These are phyloP conservation scores for Microtus californicus DNA, from an alignment of 2,797 vertebrate species.

Conservation along the genomic window DNA sequence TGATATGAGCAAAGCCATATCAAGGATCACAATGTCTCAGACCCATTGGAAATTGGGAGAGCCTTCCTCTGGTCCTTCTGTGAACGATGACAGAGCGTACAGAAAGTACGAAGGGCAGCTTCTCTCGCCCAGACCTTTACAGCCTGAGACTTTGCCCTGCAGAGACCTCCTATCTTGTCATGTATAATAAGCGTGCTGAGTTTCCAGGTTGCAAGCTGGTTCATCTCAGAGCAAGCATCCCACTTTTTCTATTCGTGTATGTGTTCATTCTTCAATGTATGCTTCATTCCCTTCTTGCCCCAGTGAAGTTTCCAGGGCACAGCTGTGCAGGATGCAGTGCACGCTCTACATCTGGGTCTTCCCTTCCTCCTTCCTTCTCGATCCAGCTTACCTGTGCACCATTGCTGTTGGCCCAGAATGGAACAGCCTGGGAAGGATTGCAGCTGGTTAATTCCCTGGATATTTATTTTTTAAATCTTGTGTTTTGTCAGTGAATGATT, in stretches of 20 bases:
- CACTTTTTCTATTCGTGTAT: not conserved
- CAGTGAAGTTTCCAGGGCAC: not conserved
- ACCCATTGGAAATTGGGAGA: not conserved
- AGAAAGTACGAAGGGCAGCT: not conserved
- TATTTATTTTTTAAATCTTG: not conserved
- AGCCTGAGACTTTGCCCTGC: not conserved
- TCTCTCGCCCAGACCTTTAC: not conserved
- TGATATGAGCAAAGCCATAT: too few species aligned
- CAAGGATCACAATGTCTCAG: not conserved
- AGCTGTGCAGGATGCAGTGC: not conserved
- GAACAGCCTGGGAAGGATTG: not conserved
- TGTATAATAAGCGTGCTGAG: not conserved
- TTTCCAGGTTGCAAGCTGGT: too few species aligned
- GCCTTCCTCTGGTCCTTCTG: not conserved
- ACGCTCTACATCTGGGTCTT: not conserved
- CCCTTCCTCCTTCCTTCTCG: accelerated
- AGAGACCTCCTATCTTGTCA: not conserved
- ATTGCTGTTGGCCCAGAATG: not conserved
- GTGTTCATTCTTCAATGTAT: too few species aligned
- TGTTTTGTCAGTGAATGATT: not conserved
- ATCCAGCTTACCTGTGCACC: not conserved
- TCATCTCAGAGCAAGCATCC: too few species aligned
- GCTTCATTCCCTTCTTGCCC: not conserved
- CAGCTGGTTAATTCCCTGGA: not conserved
- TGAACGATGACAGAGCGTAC: not conserved